phyloP scores from a whole-genome alignment of 2,888 invertebrate genomes.

The Macroteleia sp. region DNA sequence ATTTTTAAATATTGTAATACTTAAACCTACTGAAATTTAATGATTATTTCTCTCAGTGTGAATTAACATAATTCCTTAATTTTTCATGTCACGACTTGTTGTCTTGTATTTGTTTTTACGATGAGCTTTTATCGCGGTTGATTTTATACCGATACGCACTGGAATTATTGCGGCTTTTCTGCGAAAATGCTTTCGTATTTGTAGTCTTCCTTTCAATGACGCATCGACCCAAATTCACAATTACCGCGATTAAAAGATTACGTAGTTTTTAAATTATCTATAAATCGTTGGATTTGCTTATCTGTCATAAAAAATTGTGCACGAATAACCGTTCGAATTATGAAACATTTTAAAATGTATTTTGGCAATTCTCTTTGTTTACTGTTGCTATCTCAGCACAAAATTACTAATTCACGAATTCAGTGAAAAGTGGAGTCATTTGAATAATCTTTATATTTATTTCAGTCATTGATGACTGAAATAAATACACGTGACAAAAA shows the following conservation, averaged over 20 bases:
- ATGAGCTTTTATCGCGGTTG: slow-evolving; percentile 32
- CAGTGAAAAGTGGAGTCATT: no score
- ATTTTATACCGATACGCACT: slow-evolving; percentile 34
- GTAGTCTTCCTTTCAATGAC: slow-evolving; percentile 42
- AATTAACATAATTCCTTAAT: no score
- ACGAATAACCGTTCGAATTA: slow-evolving; percentile 58
- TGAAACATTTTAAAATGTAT: slow-evolving; percentile 37
- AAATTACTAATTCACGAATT: no score
- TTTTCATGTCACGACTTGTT: no score
- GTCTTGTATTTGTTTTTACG: no score
- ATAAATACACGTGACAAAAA: no score
- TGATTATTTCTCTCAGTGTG: no score
- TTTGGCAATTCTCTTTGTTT: slow-evolving; percentile 39
- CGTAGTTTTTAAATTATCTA: slow-evolving; percentile 65
- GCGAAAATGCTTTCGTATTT: slow-evolving; percentile 34
- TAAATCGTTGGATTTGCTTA: slow-evolving; percentile 63
- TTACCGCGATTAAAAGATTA: slow-evolving; percentile 65
- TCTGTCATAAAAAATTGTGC: slow-evolving; percentile 64
- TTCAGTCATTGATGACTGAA: no score
- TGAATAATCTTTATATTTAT: no score
- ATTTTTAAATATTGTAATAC: no score
- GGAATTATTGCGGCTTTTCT: slow-evolving; percentile 45
- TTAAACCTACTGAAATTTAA: no score
- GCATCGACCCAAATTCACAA: slow-evolving; percentile 62
- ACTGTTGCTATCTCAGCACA: slow-evolving; percentile 21